phyloP scores from a whole-genome alignment of 2,797 vertebrate genomes.

The Margarornis squamiger region DNA sequence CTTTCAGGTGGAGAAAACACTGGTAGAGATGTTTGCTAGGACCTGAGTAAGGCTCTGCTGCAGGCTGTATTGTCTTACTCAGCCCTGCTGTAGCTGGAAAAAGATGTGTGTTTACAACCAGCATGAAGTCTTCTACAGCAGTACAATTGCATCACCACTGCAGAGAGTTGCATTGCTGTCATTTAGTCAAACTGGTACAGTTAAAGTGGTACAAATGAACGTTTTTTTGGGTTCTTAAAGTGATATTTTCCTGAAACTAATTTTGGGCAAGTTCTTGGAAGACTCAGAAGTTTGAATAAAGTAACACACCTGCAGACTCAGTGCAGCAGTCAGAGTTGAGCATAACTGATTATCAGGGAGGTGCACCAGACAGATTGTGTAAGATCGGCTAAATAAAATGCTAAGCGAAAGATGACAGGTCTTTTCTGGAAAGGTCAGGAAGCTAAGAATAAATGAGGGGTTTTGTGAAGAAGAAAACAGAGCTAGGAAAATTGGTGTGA shows the following conservation, averaged over 20 bases:
- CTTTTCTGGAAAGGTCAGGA: conserved; percentile 42
- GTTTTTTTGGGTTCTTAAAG: neutral
- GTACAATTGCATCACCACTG: neutral
- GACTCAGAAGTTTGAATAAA: neutral
- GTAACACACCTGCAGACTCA: neutral
- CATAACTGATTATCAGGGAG: neutral
- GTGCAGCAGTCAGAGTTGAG: neutral
- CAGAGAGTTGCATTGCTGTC: neutral
- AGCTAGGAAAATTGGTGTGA: conserved; percentile 33
- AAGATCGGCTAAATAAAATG: neutral
- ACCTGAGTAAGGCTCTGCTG: neutral
- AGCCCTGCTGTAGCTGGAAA: neutral
- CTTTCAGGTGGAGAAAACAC: neutral
- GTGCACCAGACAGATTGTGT: neutral
- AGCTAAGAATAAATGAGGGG: conserved; percentile 27
- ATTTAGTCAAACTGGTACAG: neutral
- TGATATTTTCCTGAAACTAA: neutral
- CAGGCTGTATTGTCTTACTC: neutral
- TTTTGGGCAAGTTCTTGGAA: neutral
- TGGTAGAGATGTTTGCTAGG: neutral
- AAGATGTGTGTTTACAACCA: neutral
- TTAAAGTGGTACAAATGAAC: neutral
- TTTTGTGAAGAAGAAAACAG: conserved; percentile 1
- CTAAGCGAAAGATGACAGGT: neutral
- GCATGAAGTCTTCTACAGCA: neutral